Evolutionary conservation across 2,797 vertebrate genomes (phyloP), one percentile per base, ranked within the genome.

Genomic region (Phataginus tricuspis): DNA sequence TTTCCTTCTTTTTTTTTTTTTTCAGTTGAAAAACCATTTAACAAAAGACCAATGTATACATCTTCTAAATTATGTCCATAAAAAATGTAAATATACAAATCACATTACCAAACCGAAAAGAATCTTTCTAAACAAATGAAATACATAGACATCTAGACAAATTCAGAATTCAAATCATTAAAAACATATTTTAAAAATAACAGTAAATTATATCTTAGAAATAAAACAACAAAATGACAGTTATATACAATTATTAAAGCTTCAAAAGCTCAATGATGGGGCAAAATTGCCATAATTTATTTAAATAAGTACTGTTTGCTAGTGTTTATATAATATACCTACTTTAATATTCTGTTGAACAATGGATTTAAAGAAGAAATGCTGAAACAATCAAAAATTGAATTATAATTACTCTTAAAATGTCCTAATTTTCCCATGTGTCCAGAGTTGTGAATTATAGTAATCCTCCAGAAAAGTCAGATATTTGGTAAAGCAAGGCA

Each of bases 61-160:
- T 91, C 82, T 39, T 97, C 96, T 96, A n/a, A 91, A 98, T 97
- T 95, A 95, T 75, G 96, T 90, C 27, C 90, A 92, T 94, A 97
- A 97, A 97, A 97, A 97, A 49, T 97, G 94, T 97, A 86, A 97
- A 96, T 87, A 98, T 94, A 98, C 75, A 96, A 93, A 82, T 97
- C 0, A 1, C 49, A 97, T 72, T 90, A 34, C 91, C 82, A 93
- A 97, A 95, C 74, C 29, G 74, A 37, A 93, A 96, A 96, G 12
- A 96, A 51, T 78, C 83, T 63, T 53, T 64, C 31, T 42, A 61
- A 88, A 37, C 11, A 61, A 95, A 92, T 87, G 63, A 97, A 98
- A 97, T 9, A 12, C 86, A 12, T 71, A 97, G 74, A n/a, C 90
- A 55, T 45, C 63, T 18, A 95, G 91, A 79, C 57, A 96, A 98